phyloP scores from a whole-genome alignment of 2,888 invertebrate species.

The Cylloceria caligata region DNA sequence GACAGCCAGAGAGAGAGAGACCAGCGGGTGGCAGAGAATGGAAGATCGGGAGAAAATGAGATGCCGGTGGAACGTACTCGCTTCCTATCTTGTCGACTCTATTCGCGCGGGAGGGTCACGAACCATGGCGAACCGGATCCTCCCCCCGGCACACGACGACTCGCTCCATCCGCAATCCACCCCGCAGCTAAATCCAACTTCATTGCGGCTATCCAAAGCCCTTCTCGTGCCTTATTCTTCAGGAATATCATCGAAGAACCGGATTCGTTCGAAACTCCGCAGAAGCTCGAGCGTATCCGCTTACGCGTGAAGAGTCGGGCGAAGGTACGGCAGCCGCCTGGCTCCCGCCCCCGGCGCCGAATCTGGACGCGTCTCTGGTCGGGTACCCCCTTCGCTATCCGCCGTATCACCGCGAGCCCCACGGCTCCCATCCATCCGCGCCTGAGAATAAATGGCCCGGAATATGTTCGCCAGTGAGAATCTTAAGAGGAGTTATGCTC shows the following conservation, averaged over 20 bases:
- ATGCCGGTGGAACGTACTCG: slow-evolving; percentile 43
- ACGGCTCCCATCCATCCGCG: slow-evolving; percentile 61
- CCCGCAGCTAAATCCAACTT: slow-evolving; percentile 77
- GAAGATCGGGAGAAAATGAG: slow-evolving; percentile 57
- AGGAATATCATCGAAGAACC: slow-evolving; percentile 77
- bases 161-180: slow-evolving; percentile 73
- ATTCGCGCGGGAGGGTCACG: slow-evolving; percentile 16
- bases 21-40: slow-evolving; percentile 39
- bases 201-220: slow-evolving; percentile 75
- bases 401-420: slow-evolving; percentile 21
- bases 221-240: slow-evolving; percentile 68
- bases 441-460: slow-evolving; percentile 62
- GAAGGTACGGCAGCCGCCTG: slow-evolving; percentile 14
- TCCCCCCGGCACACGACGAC: slow-evolving; percentile 20
- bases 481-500: slow-evolving; percentile 67
- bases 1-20: slow-evolving; percentile 21
- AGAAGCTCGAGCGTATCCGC: slow-evolving; percentile 39
- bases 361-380: slow-evolving; percentile 41
- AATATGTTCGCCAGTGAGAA: slow-evolving; percentile 62
- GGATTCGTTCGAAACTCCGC: slow-evolving; percentile 45
- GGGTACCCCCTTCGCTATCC: slow-evolving; percentile 33
- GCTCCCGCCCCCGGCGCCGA: slow-evolving; percentile 44
- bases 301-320: slow-evolving; percentile 31
- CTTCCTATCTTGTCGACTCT: slow-evolving; percentile 38
- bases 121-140: slow-evolving; percentile 15